A percentile compares a stretch with the other conserved stretches of the same genome.
Evolutionary conservation across 2,797 vertebrate genomes (phyloP).

Genomic region (Petrocephalus schoutedeni): DNA sequence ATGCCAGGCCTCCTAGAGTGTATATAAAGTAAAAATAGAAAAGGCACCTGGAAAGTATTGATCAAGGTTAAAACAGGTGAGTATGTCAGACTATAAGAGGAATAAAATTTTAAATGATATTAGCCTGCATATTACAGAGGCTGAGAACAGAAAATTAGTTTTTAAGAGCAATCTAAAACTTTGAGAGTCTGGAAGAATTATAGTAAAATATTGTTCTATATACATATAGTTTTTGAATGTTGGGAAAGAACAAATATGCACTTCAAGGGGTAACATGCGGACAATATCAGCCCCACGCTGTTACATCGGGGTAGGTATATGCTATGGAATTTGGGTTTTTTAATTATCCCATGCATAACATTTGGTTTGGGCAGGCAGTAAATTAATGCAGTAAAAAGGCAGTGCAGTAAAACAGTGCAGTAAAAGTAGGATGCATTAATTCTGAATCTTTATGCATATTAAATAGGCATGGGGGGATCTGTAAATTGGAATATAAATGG

Average conservation of each 20-base stretch:
- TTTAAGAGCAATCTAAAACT: not conserved
- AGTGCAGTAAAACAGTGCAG: not conserved
- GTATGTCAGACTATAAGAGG: not conserved
- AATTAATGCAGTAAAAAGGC: not conserved
- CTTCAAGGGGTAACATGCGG: not conserved
- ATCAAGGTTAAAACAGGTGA: conserved; percentile 1
- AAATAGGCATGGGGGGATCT: not conserved
- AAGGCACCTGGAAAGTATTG: not conserved
- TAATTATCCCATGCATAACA: not conserved
- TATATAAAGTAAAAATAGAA: conserved; percentile 2
- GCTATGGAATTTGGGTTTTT: not conserved
- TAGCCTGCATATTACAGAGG: not conserved
- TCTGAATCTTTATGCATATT: not conserved
- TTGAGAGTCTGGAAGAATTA: not conserved
- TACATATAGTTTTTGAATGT: not conserved
- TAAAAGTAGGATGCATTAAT: not conserved
- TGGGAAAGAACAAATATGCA: not conserved
- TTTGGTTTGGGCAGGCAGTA: not conserved
- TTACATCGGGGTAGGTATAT: not conserved
- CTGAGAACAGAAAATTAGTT: not conserved
- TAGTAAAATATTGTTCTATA: not conserved
- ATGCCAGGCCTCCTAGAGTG: not conserved
- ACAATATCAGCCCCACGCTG: not conserved
- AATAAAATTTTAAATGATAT: not conserved
- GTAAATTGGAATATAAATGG: not conserved